Percentiles rank a stretch among this genome's conserved stretches.
These are phyloP conservation scores for Drosophila mimetica DNA, from an alignment of 2,888 invertebrate genomes.

Conservation along the genomic window DNA sequence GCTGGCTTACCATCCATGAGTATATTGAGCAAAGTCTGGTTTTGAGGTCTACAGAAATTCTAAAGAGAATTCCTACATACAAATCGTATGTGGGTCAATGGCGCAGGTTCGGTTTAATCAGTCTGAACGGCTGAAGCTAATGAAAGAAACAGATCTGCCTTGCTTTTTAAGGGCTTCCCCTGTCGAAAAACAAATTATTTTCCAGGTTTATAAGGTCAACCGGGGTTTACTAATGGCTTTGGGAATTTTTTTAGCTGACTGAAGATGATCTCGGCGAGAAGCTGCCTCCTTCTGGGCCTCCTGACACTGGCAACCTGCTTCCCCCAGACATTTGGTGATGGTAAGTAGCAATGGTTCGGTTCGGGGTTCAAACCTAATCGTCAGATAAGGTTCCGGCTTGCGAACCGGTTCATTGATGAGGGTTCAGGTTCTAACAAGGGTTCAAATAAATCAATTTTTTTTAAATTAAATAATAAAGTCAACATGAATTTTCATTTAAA, in stretches of 20 bases:
- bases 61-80: not conserved
- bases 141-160: slow-evolving; percentile 1
- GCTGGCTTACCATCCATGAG: not conserved
- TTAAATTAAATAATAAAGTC: too few relatives aligned
- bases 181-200: not conserved
- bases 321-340: slow-evolving; percentile 11
- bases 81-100: slow-evolving; percentile 52
- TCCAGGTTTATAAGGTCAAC: not conserved
- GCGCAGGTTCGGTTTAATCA: slow-evolving; percentile 50
- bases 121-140: not conserved
- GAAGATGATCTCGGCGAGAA: slow-evolving; percentile 17
- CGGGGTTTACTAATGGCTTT: not conserved
- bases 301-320: slow-evolving; percentile 6
- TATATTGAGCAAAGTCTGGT: not conserved
- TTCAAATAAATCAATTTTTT: too few relatives aligned
- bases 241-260: not conserved
- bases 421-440: too few relatives aligned
- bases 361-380: too few relatives aligned
- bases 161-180: slow-evolving; percentile 1
- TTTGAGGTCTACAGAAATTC: too few relatives aligned
- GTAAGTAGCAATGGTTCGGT: slow-evolving; percentile 9
- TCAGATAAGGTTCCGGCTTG: too few relatives aligned
- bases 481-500: too few relatives aligned
- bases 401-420: too few relatives aligned
- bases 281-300: slow-evolving; percentile 10